Evolutionary conservation across 2,113 vertebrate genomes (phyloP).

Genomic region (Corythaixoides concolor): DNA sequence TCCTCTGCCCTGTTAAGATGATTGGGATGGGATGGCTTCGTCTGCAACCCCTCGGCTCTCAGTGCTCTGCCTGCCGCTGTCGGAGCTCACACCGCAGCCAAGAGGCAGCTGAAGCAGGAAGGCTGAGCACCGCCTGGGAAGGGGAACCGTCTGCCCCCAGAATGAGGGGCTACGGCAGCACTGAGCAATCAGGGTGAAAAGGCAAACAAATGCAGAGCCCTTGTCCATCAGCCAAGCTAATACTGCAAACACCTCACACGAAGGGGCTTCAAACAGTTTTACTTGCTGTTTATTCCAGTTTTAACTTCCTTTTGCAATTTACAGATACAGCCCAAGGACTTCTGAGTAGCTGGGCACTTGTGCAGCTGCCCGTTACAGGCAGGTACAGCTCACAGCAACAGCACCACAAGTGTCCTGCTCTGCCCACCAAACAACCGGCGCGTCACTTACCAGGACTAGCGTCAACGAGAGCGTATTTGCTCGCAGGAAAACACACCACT

Average conservation of each 20-base stretch:
- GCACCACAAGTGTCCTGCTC: background rate
- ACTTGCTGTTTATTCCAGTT: rapidly evolving
- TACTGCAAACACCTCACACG: background rate
- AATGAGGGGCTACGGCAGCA: background rate
- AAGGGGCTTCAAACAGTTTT: background rate
- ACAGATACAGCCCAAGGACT: background rate
- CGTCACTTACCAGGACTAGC: background rate
- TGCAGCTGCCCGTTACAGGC: background rate
- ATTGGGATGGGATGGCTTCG: background rate
- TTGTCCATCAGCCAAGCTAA: background rate
- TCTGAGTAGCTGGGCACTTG: background rate
- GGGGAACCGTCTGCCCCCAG: rapidly evolving
- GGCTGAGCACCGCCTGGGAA: rapidly evolving
- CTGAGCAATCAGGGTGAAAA: background rate
- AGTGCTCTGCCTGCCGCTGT: background rate
- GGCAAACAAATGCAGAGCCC: background rate
- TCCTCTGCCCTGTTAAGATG: background rate
- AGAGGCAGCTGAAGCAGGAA: background rate
- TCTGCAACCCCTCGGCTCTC: background rate
- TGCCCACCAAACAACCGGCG: background rate
- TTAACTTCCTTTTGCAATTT: background rate
- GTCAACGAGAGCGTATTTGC: rapidly evolving
- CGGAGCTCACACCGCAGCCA: too few relatives aligned
- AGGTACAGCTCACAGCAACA: background rate
- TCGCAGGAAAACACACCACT: background rate